Evolutionary conservation across 2,888 invertebrate species (phyloP).

Genomic region (Scaptomyza flava): DNA sequence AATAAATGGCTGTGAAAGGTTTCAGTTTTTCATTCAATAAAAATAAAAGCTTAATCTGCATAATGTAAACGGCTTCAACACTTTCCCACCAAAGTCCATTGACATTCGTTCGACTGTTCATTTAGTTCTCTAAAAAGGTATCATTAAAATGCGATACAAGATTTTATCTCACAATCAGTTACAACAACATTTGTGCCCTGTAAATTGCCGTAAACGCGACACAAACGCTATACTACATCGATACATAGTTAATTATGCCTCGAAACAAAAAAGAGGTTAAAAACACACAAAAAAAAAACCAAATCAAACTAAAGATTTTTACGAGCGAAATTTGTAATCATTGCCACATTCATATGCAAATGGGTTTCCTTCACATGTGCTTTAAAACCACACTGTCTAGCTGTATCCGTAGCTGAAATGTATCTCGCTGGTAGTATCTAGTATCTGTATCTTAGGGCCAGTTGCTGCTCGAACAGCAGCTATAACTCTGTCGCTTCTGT

Average conservation of each 20-base stretch:
- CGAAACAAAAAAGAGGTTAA: slow-evolving; percentile 41
- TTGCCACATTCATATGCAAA: slow-evolving; percentile 80
- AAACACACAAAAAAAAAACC: slow-evolving; percentile 19
- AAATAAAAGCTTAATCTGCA: slow-evolving; percentile 62
- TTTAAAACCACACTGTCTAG: slow-evolving; percentile 6
- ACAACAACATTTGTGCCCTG: slow-evolving; percentile 52
- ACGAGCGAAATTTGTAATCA: slow-evolving; percentile 81
- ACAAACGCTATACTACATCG: slow-evolving; percentile 54
- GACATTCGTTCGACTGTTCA: slow-evolving; percentile 55
- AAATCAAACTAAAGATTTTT: slow-evolving; percentile 72
- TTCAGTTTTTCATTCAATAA: slow-evolving; percentile 64
- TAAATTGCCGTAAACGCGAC: slow-evolving; percentile 76
- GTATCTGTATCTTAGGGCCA: slow-evolving; percentile 53
- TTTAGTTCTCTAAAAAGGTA: slow-evolving; percentile 33
- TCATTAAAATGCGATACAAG: slow-evolving; percentile 56
- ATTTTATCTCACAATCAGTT: slow-evolving; percentile 67
- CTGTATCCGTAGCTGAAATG: slow-evolving; percentile 24
- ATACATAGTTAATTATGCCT: slow-evolving; percentile 74
- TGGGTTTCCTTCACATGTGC: slow-evolving; percentile 53
- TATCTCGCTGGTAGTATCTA: slow-evolving; percentile 16
- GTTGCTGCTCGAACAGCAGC: slow-evolving; percentile 79
- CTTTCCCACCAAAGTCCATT: slow-evolving; percentile 78
- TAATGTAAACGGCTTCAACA: slow-evolving; percentile 72
- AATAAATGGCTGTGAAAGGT: slow-evolving; percentile 78
- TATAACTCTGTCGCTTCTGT: slow-evolving; percentile 76